Conservation (phyloP, 2,888 invertebrate species). For the Byasa hedistus region DNA sequence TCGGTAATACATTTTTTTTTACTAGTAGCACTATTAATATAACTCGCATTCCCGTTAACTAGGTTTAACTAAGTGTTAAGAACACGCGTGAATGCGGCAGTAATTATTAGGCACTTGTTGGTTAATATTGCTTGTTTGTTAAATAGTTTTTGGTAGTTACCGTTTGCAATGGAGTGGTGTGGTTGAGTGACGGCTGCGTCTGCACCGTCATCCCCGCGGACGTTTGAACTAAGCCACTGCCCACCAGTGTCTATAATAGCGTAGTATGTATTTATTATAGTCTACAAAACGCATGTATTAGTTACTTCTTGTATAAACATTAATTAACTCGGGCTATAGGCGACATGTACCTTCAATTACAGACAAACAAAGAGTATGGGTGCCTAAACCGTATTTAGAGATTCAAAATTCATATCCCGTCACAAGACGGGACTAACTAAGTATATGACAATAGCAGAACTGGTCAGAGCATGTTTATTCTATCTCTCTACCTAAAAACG, state of each 20-base stretch:
- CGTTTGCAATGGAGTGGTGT: conserved; percentile 58
- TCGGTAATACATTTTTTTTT: background rate
- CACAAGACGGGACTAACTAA: no score
- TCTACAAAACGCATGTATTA: no score
- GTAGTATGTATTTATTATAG: background rate
- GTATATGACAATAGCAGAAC: no score
- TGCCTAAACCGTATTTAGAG: no score
- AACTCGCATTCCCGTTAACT: background rate
- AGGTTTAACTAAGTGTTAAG: conserved; percentile 1
- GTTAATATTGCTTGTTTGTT: background rate
- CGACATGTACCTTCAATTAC: no score
- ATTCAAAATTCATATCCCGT: no score
- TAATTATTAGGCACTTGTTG: background rate
- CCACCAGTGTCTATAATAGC: conserved; percentile 52
- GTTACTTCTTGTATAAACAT: no score
- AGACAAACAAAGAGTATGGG: no score
- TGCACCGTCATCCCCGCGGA: conserved; percentile 65
- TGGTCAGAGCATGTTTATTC: no score
- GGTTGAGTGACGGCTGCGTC: conserved; percentile 49
- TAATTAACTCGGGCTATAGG: no score
- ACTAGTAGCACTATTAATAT: background rate
- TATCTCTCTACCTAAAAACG: no score
- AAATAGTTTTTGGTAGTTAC: conserved; percentile 41
- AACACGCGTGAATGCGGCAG: background rate
- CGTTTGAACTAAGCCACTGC: conserved; percentile 63